Evolutionary conservation across 1,140 invertebrate genomes (phyloP).

Genomic region (Lithobius niger): DNA sequence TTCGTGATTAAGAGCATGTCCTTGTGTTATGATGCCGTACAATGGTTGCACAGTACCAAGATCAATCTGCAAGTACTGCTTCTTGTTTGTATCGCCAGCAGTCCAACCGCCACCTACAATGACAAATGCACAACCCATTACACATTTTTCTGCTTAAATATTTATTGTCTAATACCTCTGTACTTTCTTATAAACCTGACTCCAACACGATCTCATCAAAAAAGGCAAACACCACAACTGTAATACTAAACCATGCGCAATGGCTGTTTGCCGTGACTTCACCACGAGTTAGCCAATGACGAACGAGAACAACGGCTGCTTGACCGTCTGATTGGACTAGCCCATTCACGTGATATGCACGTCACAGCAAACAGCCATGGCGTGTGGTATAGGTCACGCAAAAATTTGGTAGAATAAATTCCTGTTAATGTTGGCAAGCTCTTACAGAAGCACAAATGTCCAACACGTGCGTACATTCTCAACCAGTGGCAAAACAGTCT

Average conservation of each 20-base stretch:
- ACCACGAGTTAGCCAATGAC: neutral
- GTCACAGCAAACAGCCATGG: no score
- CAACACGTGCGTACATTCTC: neutral
- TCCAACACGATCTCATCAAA: neutral
- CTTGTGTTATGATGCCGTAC: conserved; percentile 55
- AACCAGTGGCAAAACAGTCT: neutral
- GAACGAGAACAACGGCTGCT: no score
- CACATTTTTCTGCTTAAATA: neutral
- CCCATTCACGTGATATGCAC: no score
- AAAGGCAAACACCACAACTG: neutral
- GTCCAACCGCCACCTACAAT: conserved; percentile 43
- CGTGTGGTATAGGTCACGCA: neutral
- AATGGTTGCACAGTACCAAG: conserved; percentile 45
- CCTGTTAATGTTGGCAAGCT: neutral
- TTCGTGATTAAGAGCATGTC: conserved; percentile 43
- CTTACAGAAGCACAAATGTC: neutral
- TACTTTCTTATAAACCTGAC: neutral
- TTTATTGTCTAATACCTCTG: neutral
- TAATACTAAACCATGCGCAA: neutral
- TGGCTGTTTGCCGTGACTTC: neutral
- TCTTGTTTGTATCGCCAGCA: conserved; percentile 37
- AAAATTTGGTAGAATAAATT: neutral
- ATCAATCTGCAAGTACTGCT: conserved; percentile 56
- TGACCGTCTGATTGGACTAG: no score
- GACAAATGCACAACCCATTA: neutral